These are phyloP conservation scores for Xyliphius kryptos DNA, from an alignment of 2,113 vertebrate species.

Conservation along the genomic window DNA sequence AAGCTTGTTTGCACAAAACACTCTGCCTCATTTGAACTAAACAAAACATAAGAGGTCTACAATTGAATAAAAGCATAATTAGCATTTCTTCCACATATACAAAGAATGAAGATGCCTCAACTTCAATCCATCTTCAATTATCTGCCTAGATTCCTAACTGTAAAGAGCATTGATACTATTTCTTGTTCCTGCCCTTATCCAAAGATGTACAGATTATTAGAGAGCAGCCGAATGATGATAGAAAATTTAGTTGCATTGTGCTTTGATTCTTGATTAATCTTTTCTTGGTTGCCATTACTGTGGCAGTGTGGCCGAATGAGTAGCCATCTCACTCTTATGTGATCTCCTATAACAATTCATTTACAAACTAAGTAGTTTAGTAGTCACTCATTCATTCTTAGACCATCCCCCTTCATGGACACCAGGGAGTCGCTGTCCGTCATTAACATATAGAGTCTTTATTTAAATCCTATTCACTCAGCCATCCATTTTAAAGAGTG, in stretches of 20 bases:
- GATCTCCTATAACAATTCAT: too few relatives aligned
- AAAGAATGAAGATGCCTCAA: constrained; percentile 50
- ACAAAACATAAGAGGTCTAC: constrained; percentile 4
- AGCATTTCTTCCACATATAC: constrained; percentile 58
- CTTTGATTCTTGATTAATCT: constrained; percentile 37
- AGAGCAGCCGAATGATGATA: too few relatives aligned
- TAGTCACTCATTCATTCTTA: neutral
- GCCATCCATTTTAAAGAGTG: constrained; percentile 60
- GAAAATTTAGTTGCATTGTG: too few relatives aligned
- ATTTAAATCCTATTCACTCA: constrained; percentile 63
- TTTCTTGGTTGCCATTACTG: constrained; percentile 33
- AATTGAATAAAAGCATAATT: constrained; percentile 57
- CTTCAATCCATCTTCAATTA: constrained; percentile 66
- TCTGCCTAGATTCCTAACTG: constrained; percentile 58
- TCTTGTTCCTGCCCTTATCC: constrained; percentile 41
- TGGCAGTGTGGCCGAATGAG: constrained; percentile 21
- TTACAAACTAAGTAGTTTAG: constrained; percentile 25
- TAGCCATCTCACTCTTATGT: constrained; percentile 69
- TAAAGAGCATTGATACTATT: constrained; percentile 43
- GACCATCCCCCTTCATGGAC: constrained; percentile 27
- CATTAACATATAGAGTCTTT: constrained; percentile 67
- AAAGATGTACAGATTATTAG: constrained; percentile 48
- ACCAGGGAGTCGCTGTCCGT: constrained; percentile 45
- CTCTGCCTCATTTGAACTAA: too few relatives aligned
- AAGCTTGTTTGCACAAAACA: too few relatives aligned